These are phyloP conservation scores for Aplodontia rufa DNA, from an alignment of 2,113 vertebrate species.

Conservation along the genomic window DNA sequence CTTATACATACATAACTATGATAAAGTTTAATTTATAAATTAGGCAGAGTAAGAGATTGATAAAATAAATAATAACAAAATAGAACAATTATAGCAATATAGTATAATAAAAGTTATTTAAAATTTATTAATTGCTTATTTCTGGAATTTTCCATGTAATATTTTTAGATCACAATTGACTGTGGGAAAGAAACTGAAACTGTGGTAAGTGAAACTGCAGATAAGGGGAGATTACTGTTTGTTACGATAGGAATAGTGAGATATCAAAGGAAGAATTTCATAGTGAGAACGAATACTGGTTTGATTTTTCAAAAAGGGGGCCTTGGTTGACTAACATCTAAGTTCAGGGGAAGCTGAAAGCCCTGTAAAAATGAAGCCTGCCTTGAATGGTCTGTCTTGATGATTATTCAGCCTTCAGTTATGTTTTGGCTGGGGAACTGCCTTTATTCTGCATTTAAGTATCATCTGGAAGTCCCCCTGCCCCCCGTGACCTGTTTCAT, in stretches of 20 bases:
- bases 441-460: neutral
- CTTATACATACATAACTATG: neutral
- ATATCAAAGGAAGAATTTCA: constrained; percentile 16
- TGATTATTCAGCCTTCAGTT: neutral
- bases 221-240: neutral
- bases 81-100: neutral
- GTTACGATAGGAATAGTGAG: neutral
- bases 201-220: neutral
- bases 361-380: neutral
- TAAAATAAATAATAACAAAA: neutral
- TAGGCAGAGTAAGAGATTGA: neutral
- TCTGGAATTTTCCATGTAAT: neutral
- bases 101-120: neutral
- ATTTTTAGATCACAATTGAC: neutral
- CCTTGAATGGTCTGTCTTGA: neutral
- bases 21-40: neutral
- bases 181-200: neutral
- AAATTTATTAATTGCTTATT: neutral
- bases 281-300: neutral
- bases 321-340: neutral
- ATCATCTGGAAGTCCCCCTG: neutral
- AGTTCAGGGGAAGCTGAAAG: neutral
- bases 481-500: neutral
- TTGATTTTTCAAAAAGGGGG: neutral
- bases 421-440: neutral